A percentile compares a stretch with the other conserved stretches of the same genome.
These are phyloP conservation scores for Melanocharis versteri DNA, from an alignment of 2,113 vertebrate species.

Conservation along the genomic window DNA sequence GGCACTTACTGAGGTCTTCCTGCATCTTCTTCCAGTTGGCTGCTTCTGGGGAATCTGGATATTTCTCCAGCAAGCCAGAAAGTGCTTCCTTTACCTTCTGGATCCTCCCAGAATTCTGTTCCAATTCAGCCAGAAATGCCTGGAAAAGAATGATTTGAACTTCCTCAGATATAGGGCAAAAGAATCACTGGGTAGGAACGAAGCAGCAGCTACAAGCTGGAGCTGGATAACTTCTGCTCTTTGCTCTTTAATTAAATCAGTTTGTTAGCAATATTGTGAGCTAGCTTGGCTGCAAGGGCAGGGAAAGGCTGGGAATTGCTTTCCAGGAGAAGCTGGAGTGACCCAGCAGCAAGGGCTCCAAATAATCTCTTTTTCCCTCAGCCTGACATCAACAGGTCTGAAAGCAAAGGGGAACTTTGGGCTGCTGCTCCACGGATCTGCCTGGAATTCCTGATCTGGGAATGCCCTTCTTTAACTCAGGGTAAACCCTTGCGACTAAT, in stretches of 20 bases:
- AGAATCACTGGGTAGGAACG: background rate
- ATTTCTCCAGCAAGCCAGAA: slow-evolving; percentile 82
- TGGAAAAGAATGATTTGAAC: slow-evolving; percentile 45
- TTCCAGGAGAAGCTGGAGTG: background rate
- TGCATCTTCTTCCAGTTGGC: slow-evolving; percentile 89
- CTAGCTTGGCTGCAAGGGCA: background rate
- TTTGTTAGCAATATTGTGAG: background rate
- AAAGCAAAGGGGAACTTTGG: background rate
- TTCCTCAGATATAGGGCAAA: background rate
- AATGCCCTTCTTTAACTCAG: background rate
- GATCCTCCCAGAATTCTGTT: slow-evolving; percentile 86
- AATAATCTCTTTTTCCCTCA: background rate
- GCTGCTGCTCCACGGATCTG: background rate
- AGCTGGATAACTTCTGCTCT: background rate
- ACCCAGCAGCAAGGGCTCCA: background rate
- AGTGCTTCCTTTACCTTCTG: slow-evolving; percentile 86
- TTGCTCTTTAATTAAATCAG: background rate
- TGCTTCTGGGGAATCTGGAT: slow-evolving; percentile 90
- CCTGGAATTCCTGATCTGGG: background rate
- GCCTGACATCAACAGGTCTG: background rate
- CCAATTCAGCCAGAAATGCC: slow-evolving; percentile 88
- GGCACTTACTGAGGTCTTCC: slow-evolving; percentile 87
- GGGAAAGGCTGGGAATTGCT: background rate
- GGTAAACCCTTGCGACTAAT: rapidly evolving
- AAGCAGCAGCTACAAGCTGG: background rate